phyloP scores from a whole-genome alignment of 2,113 vertebrate species.

The Semicossyphus pulcher region DNA sequence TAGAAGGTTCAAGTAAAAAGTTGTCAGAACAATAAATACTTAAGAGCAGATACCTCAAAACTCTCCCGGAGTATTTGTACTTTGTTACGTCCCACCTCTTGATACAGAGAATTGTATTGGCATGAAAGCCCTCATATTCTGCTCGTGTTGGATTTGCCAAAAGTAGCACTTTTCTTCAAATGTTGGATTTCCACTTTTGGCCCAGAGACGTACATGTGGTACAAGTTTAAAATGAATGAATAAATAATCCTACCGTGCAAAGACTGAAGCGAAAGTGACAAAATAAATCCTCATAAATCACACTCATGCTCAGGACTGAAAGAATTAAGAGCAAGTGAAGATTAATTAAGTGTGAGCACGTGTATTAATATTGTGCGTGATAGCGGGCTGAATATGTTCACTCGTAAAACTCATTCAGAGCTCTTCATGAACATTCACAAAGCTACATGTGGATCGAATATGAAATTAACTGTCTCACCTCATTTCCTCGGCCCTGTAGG shows the following conservation, averaged over 20 bases:
- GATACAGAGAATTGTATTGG: background rate
- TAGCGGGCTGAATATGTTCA: background rate
- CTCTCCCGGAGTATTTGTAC: too few species aligned
- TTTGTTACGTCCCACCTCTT: too few species aligned
- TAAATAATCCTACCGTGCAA: background rate
- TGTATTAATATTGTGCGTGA: constrained; percentile 1
- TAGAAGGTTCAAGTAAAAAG: too few species aligned
- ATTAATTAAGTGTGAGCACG: constrained; percentile 2
- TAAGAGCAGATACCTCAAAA: too few species aligned
- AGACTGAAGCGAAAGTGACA: constrained; percentile 7
- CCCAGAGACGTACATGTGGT: background rate
- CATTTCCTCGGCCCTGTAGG: constrained; percentile 7
- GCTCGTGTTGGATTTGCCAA: background rate
- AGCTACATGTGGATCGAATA: constrained; percentile 23
- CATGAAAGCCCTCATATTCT: background rate
- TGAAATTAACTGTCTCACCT: background rate
- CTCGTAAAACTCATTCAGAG: constrained; percentile 27
- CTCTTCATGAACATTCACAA: constrained; percentile 7
- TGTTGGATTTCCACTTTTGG: background rate
- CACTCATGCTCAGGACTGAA: background rate
- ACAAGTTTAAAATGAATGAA: background rate
- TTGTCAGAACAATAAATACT: too few species aligned
- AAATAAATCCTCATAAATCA: background rate
- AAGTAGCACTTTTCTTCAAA: background rate
- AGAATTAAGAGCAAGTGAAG: background rate